Percentiles rank a stretch among this genome's conserved stretches.
Evolutionary conservation across 2,113 vertebrate genomes (phyloP).

Genomic region (Taurulus bubalis): DNA sequence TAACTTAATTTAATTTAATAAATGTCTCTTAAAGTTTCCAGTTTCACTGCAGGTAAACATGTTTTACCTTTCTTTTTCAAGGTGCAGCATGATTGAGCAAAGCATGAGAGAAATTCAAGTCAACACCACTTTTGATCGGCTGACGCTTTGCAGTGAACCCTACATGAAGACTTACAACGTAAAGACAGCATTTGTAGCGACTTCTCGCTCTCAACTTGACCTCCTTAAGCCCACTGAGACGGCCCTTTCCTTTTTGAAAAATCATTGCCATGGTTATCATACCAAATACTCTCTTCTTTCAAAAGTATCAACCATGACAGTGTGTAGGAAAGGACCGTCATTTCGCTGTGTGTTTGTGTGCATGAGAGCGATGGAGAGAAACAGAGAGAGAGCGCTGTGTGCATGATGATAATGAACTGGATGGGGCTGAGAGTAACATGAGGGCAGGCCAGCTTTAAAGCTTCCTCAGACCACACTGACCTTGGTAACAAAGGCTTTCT

Average conservation of each 20-base stretch:
- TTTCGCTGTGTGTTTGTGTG: constrained; percentile 27
- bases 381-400: not conserved
- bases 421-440: constrained; percentile 52
- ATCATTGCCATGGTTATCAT: constrained; percentile 6
- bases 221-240: constrained; percentile 19
- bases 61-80: constrained; percentile 29
- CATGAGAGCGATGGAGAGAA: not conserved
- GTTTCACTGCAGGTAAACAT: constrained; percentile 28
- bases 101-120: constrained; percentile 49
- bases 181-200: not conserved
- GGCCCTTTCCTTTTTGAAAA: constrained; percentile 8
- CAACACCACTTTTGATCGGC: constrained; percentile 34
- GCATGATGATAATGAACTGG: constrained; percentile 67
- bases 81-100: constrained; percentile 9
- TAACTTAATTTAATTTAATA: not conserved
- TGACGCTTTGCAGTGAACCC: constrained; percentile 39
- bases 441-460: constrained; percentile 60
- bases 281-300: constrained; percentile 21
- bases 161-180: constrained; percentile 17
- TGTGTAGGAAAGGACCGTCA: constrained; percentile 3
- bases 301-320: constrained; percentile 24
- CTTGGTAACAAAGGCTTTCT: constrained; percentile 70
- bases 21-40: constrained; percentile 32
- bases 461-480: constrained; percentile 72
- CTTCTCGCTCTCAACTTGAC: constrained; percentile 24